A percentile compares a stretch with the other conserved stretches of the same genome.
phyloP scores from a whole-genome alignment of 2,797 vertebrate species.

The Microctenopoma lineatum region DNA sequence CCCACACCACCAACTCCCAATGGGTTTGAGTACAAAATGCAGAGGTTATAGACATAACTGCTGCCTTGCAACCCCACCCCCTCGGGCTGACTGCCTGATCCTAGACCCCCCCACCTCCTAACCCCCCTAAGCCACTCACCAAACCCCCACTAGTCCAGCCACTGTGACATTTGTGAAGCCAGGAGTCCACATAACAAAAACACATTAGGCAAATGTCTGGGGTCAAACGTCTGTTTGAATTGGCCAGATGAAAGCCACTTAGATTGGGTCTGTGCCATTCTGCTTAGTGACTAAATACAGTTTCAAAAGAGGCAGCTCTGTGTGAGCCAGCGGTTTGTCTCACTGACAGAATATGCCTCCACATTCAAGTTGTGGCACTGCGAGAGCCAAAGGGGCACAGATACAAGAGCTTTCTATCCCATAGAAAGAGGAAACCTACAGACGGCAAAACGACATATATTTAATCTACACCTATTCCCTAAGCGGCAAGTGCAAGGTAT shows the following conservation, averaged over 20 bases:
- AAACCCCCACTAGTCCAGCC: conserved; percentile 76
- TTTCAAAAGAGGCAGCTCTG: conserved; percentile 63
- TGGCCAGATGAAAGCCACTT: conserved; percentile 86
- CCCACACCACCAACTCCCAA: conserved; percentile 68
- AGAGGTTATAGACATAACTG: conserved; percentile 76
- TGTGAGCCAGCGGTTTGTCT: conserved; percentile 63
- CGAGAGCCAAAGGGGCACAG: conserved; percentile 42
- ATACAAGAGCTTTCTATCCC: conserved; percentile 33
- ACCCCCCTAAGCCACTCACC: conserved; percentile 67
- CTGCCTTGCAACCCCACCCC: conserved; percentile 50
- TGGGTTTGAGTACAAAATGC: conserved; percentile 72
- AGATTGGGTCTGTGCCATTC: conserved; percentile 76
- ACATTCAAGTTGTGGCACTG: conserved; percentile 40
- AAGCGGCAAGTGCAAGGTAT: conserved; percentile 57
- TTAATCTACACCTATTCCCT: conserved; percentile 70
- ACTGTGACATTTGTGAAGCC: conserved; percentile 84
- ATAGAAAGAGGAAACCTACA: conserved; percentile 48
- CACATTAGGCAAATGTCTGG: conserved; percentile 88
- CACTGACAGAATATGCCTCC: conserved; percentile 62
- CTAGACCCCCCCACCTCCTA: conserved; percentile 32
- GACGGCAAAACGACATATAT: conserved; percentile 54
- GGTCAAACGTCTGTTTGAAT: conserved; percentile 86
- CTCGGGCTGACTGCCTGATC: conserved; percentile 55
- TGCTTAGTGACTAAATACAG: conserved; percentile 75
- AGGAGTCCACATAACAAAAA: conserved; percentile 88